A percentile compares a stretch with the other conserved stretches of the same genome.
These are phyloP conservation scores for Epizoanthus illoricatus DNA, from an alignment of 92 coral and sea anemone species.

Conservation along the genomic window DNA sequence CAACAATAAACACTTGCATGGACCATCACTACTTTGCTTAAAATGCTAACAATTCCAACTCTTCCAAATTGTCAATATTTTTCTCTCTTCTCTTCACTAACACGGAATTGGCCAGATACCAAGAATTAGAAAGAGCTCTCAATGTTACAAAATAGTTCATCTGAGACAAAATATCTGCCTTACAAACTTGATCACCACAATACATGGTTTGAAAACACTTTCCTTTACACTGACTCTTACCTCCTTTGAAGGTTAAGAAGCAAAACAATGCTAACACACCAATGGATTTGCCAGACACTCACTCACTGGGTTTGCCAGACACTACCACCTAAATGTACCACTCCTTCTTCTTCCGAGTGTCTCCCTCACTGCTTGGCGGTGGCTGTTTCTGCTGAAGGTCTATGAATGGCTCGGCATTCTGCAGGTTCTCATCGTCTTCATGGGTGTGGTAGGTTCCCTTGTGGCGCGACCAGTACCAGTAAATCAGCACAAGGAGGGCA, in stretches of 20 bases:
- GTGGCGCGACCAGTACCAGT: conserved; percentile 88
- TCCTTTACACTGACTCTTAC: not conserved
- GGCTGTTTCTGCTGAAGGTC: conserved; percentile 59
- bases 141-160: too few relatives aligned
- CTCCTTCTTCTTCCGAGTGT: conserved; percentile 73
- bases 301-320: not conserved
- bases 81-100: too few relatives aligned
- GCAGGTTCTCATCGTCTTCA: conserved; percentile 71
- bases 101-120: too few relatives aligned
- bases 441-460: conserved; percentile 94
- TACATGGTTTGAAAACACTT: not conserved
- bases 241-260: not conserved
- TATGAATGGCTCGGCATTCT: conserved; percentile 69
- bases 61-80: too few relatives aligned
- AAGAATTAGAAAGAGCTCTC: too few relatives aligned
- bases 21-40: too few relatives aligned
- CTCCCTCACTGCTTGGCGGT: conserved; percentile 33
- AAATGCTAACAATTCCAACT: too few relatives aligned
- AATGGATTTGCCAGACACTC: conserved; percentile 4
- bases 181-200: not conserved
- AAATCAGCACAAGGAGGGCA: conserved; percentile 63
- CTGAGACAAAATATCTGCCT: too few relatives aligned
- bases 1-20: too few relatives aligned
- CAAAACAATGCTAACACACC: not conserved
- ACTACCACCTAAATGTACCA: conserved; percentile 65